A percentile compares a stretch with the other conserved stretches of the same genome.
Evolutionary conservation across 2,888 invertebrate species (phyloP).

Genomic region (Hartigia nigra): DNA sequence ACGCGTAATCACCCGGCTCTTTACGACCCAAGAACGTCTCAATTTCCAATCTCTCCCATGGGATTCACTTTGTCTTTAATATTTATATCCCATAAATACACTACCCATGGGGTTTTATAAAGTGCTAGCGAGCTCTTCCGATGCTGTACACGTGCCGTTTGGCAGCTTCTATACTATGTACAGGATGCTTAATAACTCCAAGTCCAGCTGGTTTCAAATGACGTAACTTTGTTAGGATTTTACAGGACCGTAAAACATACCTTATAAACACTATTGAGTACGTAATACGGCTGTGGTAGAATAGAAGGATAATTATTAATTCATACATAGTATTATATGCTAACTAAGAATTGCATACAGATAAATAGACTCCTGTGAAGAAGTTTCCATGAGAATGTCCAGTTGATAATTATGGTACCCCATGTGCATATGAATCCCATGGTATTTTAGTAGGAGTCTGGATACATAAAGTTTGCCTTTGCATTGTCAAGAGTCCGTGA

Average conservation of each 20-base stretch:
- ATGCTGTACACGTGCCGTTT: neutral
- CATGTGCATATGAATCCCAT: neutral
- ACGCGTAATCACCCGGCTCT: neutral
- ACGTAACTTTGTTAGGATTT: neutral
- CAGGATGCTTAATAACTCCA: neutral
- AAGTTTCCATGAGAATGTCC: neutral
- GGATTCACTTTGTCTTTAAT: neutral
- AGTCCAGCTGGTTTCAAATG: neutral
- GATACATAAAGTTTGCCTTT: neutral
- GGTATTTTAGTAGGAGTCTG: neutral
- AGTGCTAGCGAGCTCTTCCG: neutral
- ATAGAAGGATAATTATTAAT: neutral
- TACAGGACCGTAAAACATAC: neutral
- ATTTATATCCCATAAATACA: neutral
- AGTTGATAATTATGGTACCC: neutral
- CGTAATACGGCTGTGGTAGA: neutral
- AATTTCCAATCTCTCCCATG: neutral
- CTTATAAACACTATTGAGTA: neutral
- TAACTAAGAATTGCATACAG: neutral
- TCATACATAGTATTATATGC: neutral
- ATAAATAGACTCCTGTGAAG: neutral
- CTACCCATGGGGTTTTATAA: neutral
- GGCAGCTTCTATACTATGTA: neutral
- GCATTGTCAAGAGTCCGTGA: neutral
- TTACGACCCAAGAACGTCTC: neutral